phyloP scores from a whole-genome alignment of 2,888 invertebrate species.

The Spisula solida region DNA sequence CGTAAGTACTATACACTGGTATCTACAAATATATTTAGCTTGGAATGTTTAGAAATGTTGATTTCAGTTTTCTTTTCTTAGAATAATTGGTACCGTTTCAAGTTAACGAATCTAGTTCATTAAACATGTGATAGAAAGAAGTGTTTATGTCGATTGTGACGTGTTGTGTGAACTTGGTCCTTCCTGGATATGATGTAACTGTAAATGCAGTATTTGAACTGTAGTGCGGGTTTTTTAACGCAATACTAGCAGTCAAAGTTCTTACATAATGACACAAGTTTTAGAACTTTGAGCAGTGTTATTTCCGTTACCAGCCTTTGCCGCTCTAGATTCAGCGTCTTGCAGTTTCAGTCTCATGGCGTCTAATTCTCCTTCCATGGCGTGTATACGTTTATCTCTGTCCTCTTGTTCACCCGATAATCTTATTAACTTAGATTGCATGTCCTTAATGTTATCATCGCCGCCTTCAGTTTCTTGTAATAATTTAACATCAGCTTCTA shows the following conservation, averaged over 20 bases:
- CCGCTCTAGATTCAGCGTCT: slow-evolving; percentile 62
- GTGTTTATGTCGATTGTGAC: no score
- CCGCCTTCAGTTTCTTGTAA: slow-evolving; percentile 70
- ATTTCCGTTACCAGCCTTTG: slow-evolving; percentile 37
- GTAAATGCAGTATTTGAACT: neutral
- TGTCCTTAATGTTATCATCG: slow-evolving; percentile 72
- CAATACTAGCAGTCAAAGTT: neutral
- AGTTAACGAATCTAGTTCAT: no score
- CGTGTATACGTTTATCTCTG: slow-evolving; percentile 74
- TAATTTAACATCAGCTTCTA: slow-evolving; percentile 70
- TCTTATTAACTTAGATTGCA: slow-evolving; percentile 75
- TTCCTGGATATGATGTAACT: neutral
- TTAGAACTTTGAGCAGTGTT: slow-evolving; percentile 64
- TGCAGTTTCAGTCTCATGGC: slow-evolving; percentile 70
- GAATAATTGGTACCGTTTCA: no score
- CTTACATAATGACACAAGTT: slow-evolving; percentile 69
- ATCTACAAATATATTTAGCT: no score
- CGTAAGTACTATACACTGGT: no score
- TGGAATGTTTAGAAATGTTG: no score
- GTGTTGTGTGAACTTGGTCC: no score
- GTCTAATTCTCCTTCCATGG: slow-evolving; percentile 74
- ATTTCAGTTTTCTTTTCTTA: no score
- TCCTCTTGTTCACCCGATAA: slow-evolving; percentile 76
- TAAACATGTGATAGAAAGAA: no score
- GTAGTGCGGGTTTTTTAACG: neutral